A percentile compares a stretch with the other conserved stretches of the same genome.
phyloP scores from a whole-genome alignment of 2,888 invertebrate genomes.

The Desoria tigrina region DNA sequence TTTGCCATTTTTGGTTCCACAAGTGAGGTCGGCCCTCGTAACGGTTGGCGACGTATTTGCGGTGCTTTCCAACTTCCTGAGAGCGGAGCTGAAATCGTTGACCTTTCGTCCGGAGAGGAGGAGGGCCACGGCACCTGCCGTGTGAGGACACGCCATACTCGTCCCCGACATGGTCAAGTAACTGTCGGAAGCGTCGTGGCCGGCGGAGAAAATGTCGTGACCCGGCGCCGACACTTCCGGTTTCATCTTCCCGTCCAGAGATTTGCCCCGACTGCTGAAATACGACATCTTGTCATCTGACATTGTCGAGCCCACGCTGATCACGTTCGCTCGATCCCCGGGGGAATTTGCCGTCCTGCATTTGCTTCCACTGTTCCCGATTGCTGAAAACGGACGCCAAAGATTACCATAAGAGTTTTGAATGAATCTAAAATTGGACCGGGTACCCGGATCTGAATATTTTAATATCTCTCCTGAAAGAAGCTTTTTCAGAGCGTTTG shows the following conservation, averaged over 20 bases:
- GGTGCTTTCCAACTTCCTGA: background rate
- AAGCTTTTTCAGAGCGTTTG: too few relatives aligned
- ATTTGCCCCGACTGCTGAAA: background rate
- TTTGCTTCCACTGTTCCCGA: background rate
- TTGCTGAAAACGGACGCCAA: too few relatives aligned
- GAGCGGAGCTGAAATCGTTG: background rate
- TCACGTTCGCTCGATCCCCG: background rate
- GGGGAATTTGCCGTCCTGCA: background rate
- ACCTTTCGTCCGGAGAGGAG: background rate
- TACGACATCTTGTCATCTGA: background rate
- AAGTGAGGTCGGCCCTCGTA: background rate
- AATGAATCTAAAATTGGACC: too few relatives aligned
- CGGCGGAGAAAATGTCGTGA: background rate
- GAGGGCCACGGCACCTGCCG: background rate
- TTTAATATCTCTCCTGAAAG: too few relatives aligned
- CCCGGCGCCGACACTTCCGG: slow-evolving; percentile 6
- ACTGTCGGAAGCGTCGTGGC: too few relatives aligned
- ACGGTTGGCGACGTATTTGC: background rate
- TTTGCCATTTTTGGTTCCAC: background rate
- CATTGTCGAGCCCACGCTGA: background rate
- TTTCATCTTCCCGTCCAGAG: background rate
- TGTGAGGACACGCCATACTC: slow-evolving; percentile 6
- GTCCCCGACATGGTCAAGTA: background rate
- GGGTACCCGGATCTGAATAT: too few relatives aligned
- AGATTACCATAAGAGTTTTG: too few relatives aligned